Evolutionary conservation across 2,888 invertebrate genomes (phyloP).

Genomic region (Litoditis marina): DNA sequence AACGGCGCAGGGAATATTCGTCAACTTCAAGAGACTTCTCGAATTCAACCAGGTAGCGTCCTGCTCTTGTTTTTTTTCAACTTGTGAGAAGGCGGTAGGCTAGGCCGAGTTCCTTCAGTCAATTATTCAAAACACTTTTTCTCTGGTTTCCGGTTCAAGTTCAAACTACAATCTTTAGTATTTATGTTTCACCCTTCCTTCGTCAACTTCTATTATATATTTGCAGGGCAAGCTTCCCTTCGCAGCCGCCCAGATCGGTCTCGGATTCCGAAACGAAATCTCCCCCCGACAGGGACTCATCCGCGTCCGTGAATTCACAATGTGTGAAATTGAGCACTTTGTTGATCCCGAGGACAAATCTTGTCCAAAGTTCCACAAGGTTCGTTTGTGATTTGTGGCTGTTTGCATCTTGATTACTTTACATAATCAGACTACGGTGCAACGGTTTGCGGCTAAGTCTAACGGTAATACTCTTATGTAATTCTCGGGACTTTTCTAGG

Average conservation of each 20-base stretch:
- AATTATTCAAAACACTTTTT: too few relatives aligned
- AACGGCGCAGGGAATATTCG: conserved; percentile 99
- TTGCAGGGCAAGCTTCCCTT: conserved; percentile 71
- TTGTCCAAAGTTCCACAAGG: conserved; percentile 81
- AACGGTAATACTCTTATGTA: too few relatives aligned
- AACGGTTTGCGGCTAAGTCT: too few relatives aligned
- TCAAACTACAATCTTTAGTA: neutral
- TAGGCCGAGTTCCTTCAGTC: too few relatives aligned
- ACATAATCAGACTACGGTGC: too few relatives aligned
- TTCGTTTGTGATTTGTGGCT: too few relatives aligned
- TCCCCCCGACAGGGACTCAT: conserved; percentile 76
- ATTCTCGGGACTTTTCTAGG: conserved; percentile 9
- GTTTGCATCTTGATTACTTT: too few relatives aligned
- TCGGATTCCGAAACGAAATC: conserved; percentile 97
- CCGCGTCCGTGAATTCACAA: conserved; percentile 79
- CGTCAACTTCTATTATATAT: neutral
- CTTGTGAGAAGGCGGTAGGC: neutral
- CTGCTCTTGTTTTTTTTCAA: neutral
- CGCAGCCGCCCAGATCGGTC: conserved; percentile 97
- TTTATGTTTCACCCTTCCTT: neutral
- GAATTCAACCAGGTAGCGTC: conserved; percentile 87
- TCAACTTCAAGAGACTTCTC: conserved; percentile 93
- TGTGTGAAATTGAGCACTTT: conserved; percentile 97
- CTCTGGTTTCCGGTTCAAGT: neutral
- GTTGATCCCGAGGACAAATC: conserved; percentile 84